These are phyloP conservation scores for Herpailurus yagouaroundi DNA, from an alignment of 2,113 vertebrate genomes.

Conservation along the genomic window DNA sequence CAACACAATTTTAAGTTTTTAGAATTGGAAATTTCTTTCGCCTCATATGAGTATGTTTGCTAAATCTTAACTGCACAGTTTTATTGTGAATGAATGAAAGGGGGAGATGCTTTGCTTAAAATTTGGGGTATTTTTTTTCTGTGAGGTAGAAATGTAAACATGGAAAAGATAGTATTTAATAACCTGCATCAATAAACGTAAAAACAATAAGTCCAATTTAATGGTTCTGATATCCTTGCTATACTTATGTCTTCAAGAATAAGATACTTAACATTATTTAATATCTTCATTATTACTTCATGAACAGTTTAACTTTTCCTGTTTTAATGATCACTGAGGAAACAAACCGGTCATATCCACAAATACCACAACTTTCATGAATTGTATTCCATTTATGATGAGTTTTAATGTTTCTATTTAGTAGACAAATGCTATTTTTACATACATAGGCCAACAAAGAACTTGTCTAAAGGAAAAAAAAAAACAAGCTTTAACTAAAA, in stretches of 20 bases:
- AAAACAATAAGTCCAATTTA: background rate
- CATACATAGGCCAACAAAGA: constrained; percentile 81
- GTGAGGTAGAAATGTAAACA: background rate
- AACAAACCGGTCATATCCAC: constrained; percentile 53
- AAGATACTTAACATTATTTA: background rate
- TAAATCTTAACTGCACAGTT: background rate
- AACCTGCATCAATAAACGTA: background rate
- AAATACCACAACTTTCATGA: constrained; percentile 68
- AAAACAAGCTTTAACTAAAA: background rate
- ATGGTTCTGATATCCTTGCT: background rate
- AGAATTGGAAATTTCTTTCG: background rate
- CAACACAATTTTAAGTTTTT: background rate
- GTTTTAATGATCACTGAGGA: constrained; percentile 55
- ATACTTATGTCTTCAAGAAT: background rate
- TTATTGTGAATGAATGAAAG: background rate
- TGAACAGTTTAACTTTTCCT: background rate
- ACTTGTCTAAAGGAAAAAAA: constrained; percentile 45
- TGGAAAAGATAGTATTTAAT: background rate
- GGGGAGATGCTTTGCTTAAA: background rate
- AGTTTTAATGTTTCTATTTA: constrained; percentile 72
- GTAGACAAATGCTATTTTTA: constrained; percentile 62
- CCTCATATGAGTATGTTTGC: background rate
- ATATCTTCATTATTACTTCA: background rate
- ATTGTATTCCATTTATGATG: constrained; percentile 49
- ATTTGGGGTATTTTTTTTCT: background rate